These are phyloP conservation scores for Coracopsis vasa DNA, from an alignment of 2,113 vertebrate genomes.

Conservation along the genomic window DNA sequence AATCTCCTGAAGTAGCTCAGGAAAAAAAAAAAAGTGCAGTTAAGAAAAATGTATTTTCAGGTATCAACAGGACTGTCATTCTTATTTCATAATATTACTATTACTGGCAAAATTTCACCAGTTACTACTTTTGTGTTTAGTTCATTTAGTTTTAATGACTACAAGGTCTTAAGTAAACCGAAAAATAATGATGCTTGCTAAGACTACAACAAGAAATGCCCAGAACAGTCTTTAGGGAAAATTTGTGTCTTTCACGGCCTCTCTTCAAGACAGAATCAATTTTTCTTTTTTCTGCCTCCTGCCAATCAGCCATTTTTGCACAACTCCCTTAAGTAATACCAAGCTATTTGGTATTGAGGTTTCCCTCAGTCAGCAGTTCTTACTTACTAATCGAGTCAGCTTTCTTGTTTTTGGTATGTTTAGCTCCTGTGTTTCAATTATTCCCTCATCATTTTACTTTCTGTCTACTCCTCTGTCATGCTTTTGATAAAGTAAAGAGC, in stretches of 20 bases:
- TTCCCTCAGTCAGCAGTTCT: conserved; percentile 7
- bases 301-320: background rate
- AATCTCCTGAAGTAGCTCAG: background rate
- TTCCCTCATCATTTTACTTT: conserved; percentile 30
- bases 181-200: background rate
- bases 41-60: background rate
- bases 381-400: background rate
- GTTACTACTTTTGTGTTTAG: background rate
- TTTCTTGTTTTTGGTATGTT: background rate
- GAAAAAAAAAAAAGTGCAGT: background rate
- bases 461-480: background rate
- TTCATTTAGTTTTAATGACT: background rate
- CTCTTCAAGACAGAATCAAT: background rate
- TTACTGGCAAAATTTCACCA: background rate
- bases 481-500: conserved; percentile 13
- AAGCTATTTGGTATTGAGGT: background rate
- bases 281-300: background rate
- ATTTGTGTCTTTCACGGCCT: background rate
- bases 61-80: background rate
- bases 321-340: background rate
- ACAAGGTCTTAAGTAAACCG: background rate
- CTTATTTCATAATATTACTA: background rate
- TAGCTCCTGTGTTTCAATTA: conserved; percentile 22
- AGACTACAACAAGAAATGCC: background rate
- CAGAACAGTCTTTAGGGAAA: background rate